Evolutionary conservation across 2,113 vertebrate species (phyloP), one percentile per base, ranked within the genome.

Genomic region (Acrocephalus kingi): DNA sequence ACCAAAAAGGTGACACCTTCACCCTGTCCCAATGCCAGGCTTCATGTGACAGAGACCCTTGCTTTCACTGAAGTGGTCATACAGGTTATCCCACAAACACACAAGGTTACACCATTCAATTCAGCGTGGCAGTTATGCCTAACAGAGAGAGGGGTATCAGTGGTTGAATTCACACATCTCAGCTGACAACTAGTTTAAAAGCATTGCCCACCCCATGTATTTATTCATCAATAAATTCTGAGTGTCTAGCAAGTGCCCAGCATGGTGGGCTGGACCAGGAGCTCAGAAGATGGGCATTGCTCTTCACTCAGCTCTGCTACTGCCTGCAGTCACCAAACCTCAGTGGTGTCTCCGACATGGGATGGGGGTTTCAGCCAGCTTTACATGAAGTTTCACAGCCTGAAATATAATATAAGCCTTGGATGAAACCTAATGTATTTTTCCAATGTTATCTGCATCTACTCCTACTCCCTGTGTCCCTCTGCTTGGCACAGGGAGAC

Each of bases 261-360:
- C 41, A 46, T 2, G 10, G n/a, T 71, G 63, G 21, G 71, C 76
- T 62, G 35, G 48, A 88, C 18, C 39, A 80, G 39, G 2, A 73
- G 59, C 72, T 41, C 54, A 58, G 37, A 69, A 56, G 35, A 67
- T 72, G 58, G 23, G 31, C 43, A 48, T 19, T 9, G 27, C n/a
- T 82, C 41, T 59, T 48, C 11, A 48, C 49, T 69, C 74, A 83
- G 49, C 19, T 72, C 45, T 54, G 24, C 41, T 80, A 33, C 11
- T 8, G 5, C 9, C 52, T 55, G 39, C 61, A 71, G 35, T 61
- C 52, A 79, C n/a, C 28, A 33, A 55, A 33, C 17, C 25, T 58
- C 4, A 2, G 0, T 0, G 1, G 28, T 46, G 43, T 20, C 43
- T 94, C 61, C 61, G 35, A 13, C 43, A 22, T 5, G 27, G n/a